Percentiles rank a stretch among this genome's conserved stretches.
Conservation (phyloP, 2,888 invertebrate species). For the Homarus gammarus region DNA sequence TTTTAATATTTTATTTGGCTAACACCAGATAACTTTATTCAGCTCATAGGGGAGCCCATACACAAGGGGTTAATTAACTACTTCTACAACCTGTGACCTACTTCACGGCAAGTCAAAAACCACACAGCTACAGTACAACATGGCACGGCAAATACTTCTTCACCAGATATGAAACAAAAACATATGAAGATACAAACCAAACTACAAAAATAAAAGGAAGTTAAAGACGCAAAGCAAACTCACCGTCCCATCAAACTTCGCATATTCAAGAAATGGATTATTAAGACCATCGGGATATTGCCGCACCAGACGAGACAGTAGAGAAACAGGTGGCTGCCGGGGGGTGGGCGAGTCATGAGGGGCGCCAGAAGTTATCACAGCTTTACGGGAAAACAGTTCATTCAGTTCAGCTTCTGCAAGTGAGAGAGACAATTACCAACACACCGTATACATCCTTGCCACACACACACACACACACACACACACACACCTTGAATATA, state of each 20-base stretch:
- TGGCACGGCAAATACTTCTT: not conserved
- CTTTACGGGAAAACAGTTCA: constrained; percentile 77
- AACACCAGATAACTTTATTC: too few relatives aligned
- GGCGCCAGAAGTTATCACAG: constrained; percentile 59
- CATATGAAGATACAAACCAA: not conserved
- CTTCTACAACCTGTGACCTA: too few relatives aligned
- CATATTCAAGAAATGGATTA: constrained; percentile 93
- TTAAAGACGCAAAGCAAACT: constrained; percentile 46
- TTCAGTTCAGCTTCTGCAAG: constrained; percentile 75
- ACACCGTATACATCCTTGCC: too few relatives aligned
- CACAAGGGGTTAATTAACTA: too few relatives aligned
- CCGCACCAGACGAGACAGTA: constrained; percentile 87
- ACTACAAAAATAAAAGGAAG: not conserved
- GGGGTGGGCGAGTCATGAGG: constrained; percentile 2
- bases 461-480: too few relatives aligned
- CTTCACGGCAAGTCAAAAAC: not conserved
- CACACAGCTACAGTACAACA: not conserved
- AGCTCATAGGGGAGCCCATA: too few relatives aligned
- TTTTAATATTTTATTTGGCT: too few relatives aligned
- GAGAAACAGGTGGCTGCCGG: constrained; percentile 79
- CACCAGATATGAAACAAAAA: not conserved
- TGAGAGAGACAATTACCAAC: too few relatives aligned
- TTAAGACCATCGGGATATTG: constrained; percentile 82
- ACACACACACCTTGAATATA: too few relatives aligned
- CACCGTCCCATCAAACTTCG: constrained; percentile 92